These are phyloP conservation scores for Polypterus bichir DNA, from an alignment of 2,113 vertebrate species.

Conservation along the genomic window DNA sequence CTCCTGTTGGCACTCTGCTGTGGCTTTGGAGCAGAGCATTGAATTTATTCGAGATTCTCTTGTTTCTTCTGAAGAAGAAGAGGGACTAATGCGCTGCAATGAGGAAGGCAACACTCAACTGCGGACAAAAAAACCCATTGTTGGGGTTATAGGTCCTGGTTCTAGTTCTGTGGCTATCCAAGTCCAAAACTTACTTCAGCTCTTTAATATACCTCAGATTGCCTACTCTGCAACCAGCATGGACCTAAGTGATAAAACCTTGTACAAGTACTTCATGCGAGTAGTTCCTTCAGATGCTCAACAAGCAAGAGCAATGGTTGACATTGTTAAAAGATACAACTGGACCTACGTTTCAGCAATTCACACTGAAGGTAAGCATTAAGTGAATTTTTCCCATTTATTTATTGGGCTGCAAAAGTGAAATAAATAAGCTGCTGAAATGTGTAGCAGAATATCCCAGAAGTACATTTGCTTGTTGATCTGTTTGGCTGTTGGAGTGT, in stretches of 20 bases:
- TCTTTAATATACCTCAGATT: slow-evolving; percentile 99
- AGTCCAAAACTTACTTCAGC: slow-evolving; percentile 92
- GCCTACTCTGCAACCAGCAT: slow-evolving; percentile 97
- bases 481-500: too few relatives aligned
- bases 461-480: too few relatives aligned
- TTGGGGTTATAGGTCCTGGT: slow-evolving; percentile 91
- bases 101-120: slow-evolving; percentile 74
- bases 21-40: slow-evolving; percentile 95
- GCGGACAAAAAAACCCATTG: slow-evolving; percentile 88
- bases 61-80: slow-evolving; percentile 80
- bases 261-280: slow-evolving; percentile 97
- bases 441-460: too few relatives aligned
- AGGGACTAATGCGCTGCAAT: slow-evolving; percentile 67
- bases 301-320: slow-evolving; percentile 94
- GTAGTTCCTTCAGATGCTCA: slow-evolving; percentile 93
- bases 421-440: too few relatives aligned
- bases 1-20: slow-evolving; percentile 94
- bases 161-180: slow-evolving; percentile 97
- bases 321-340: slow-evolving; percentile 97
- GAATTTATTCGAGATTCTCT: slow-evolving; percentile 96
- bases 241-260: slow-evolving; percentile 93
- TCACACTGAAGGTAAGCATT: slow-evolving; percentile 82
- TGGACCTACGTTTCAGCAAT: slow-evolving; percentile 98
- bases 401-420: too few relatives aligned
- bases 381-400: too few relatives aligned